These are phyloP conservation scores for Tupiocoris notatus DNA, from an alignment of 2,888 invertebrate genomes.

Conservation along the genomic window DNA sequence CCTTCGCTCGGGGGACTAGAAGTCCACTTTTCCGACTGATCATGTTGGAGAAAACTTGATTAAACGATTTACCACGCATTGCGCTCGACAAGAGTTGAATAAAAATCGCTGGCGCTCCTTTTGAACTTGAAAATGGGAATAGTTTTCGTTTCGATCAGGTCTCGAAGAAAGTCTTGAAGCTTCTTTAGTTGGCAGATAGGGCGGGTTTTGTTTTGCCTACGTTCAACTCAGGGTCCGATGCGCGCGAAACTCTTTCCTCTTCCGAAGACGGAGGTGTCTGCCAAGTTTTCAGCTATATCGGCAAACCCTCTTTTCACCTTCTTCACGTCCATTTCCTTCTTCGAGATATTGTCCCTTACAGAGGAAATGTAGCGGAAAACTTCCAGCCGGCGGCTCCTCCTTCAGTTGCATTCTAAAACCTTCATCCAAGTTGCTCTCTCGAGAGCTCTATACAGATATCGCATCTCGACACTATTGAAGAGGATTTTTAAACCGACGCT, in stretches of 20 bases:
- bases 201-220: conserved; percentile 1
- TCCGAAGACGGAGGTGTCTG: conserved; percentile 13
- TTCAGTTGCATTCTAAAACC: not conserved
- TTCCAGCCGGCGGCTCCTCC: conserved; percentile 10
- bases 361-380: conserved; percentile 35
- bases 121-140: not conserved
- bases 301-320: not conserved
- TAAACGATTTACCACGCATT: not conserved
- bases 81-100: not conserved
- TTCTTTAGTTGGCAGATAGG: not conserved
- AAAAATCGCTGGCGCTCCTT: not conserved
- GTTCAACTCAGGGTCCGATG: not conserved
- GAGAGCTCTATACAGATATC: not conserved
- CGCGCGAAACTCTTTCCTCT: not conserved
- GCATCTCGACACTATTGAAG: not conserved
- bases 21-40: not conserved
- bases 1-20: not conserved
- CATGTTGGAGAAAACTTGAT: not conserved
- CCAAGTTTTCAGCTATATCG: conserved; percentile 30
- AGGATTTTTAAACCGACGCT: not conserved
- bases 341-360: conserved; percentile 15
- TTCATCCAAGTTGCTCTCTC: not conserved
- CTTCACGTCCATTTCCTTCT: not conserved
- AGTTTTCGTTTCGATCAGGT: not conserved
- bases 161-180: not conserved